A percentile compares a stretch with the other conserved stretches of the same genome.
These are phyloP conservation scores for Anas platyrhynchos DNA, from an alignment of 2,113 vertebrate genomes.

Conservation along the genomic window DNA sequence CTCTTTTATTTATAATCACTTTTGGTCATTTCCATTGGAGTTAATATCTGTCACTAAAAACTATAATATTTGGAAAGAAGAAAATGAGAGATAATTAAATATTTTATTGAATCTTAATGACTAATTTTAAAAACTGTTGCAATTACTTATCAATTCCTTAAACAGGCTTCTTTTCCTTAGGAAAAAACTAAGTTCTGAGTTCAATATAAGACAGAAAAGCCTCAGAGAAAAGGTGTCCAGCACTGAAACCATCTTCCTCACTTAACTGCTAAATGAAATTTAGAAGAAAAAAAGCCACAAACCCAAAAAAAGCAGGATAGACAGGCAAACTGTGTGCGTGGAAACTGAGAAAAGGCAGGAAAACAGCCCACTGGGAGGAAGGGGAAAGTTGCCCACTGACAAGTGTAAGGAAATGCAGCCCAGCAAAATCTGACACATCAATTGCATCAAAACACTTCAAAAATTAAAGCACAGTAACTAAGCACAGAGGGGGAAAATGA, in stretches of 20 bases:
- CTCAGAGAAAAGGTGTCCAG: not conserved
- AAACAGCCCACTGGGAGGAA: not conserved
- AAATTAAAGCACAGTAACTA: not conserved
- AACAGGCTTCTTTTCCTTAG: not conserved
- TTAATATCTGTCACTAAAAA: not conserved
- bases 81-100: not conserved
- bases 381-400: not conserved
- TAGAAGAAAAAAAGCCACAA: not conserved
- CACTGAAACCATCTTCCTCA: not conserved
- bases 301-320: too few species aligned
- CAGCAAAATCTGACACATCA: not conserved
- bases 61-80: not conserved
- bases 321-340: fast-evolving
- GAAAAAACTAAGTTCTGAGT: not conserved
- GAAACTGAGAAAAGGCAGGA: not conserved
- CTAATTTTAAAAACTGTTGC: not conserved
- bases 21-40: not conserved
- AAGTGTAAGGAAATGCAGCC: not conserved
- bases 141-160: not conserved
- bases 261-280: not conserved
- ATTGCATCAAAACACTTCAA: not conserved
- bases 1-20: not conserved
- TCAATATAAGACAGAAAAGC: not conserved
- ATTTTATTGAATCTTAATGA: not conserved
- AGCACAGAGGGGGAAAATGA: not conserved